A percentile compares a stretch with the other conserved stretches of the same genome.
These are phyloP conservation scores for Drosophila sucinea DNA, from an alignment of 1,140 invertebrate genomes.

Conservation along the genomic window DNA sequence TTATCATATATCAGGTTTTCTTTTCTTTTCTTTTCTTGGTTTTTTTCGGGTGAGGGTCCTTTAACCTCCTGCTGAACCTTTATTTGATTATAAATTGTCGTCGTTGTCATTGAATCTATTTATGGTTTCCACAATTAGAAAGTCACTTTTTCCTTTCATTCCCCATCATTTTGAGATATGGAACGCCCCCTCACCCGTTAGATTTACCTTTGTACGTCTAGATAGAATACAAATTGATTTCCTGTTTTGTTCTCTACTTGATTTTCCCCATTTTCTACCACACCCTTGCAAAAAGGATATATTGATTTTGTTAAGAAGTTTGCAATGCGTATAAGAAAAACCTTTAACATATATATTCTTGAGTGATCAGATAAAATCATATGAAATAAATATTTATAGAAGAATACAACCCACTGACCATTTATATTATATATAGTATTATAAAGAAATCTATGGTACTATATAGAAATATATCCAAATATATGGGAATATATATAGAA, in stretches of 20 bases:
- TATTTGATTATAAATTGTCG: slow-evolving; percentile 61
- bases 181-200: not conserved
- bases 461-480: too few relatives aligned
- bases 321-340: too few relatives aligned
- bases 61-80: slow-evolving; percentile 33
- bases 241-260: slow-evolving; percentile 20
- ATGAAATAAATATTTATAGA: too few relatives aligned
- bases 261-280: not conserved
- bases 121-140: slow-evolving; percentile 29
- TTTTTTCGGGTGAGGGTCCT: slow-evolving; percentile 17
- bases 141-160: slow-evolving; percentile 31
- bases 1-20: slow-evolving; percentile 47
- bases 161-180: not conserved
- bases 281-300: too few relatives aligned
- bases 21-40: slow-evolving; percentile 18
- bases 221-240: slow-evolving; percentile 39
- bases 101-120: slow-evolving; percentile 43
- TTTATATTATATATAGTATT: too few relatives aligned
- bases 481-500: too few relatives aligned
- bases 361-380: too few relatives aligned
- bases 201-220: slow-evolving; percentile 10
- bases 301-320: not conserved
- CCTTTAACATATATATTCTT: too few relatives aligned
- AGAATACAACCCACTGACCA: too few relatives aligned
- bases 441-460: too few relatives aligned